Evolutionary conservation across 2,888 invertebrate genomes (phyloP), one percentile per base, ranked within the genome.

Genomic region (Drosophila kuntzei): DNA sequence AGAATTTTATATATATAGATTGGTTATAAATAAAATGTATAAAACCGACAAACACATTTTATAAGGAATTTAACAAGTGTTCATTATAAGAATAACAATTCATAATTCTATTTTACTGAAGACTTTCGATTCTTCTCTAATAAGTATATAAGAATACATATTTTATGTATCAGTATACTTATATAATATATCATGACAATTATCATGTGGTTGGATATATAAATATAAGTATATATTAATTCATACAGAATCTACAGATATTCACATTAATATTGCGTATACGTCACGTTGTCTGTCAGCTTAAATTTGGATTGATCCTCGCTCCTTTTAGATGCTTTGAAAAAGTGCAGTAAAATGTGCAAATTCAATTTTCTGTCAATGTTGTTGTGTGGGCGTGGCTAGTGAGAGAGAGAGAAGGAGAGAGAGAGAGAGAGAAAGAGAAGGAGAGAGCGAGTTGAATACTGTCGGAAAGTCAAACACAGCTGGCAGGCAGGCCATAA

Each of bases 351-450:
- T 68, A 85, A 83, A 76, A 83, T 82, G 88, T 82, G 86, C 73
- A 83, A 88, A 88, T 85, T 83, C 60, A 81, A 88, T 88, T 88
- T 88, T 70, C 66, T 72, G 71, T 68, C 86, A 85, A 87, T 81
- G 80, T 70, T 34, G 62, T 67, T 67, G 60, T 46, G 27, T 16
- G 34, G 20, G 47, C 57, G 72, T 67, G 67, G 51, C 61, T 44
- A 63, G 62, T 18, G 2, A 47, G n/a, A 36, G 5, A 8, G n/a
- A 29, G 16, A 9, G 7, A 20, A 14, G 4, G 7, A 14, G 6
- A n/a, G 6, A 12, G 9, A 11, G 14, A 18, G 8, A 18, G 20
- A 16, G 53, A 37, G 37, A 25, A 18, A 2, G 22, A 14, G 37
- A 2, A 9, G 12, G 25, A 12, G 32, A 5, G 16, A 3, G 37